phyloP scores from a whole-genome alignment of 2,797 vertebrate species.

The Meriones psammophilus region DNA sequence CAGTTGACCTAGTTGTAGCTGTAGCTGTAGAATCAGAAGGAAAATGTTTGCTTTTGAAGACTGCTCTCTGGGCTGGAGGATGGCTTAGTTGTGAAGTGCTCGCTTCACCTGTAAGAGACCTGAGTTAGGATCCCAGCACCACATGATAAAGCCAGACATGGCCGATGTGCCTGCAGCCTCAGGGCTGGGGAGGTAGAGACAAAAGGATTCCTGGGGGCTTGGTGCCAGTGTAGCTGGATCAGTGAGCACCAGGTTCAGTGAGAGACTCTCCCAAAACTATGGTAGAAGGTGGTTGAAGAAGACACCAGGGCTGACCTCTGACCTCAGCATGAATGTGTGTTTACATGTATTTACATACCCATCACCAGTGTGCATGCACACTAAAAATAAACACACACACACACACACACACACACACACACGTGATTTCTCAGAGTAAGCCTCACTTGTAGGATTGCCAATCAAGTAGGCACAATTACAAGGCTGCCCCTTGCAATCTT shows the following conservation, averaged over 20 bases:
- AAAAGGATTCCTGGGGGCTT: neutral
- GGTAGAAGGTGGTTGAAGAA: neutral
- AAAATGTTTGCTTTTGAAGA: neutral
- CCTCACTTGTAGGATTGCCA: neutral
- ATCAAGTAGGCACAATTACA: neutral
- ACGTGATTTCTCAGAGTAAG: neutral
- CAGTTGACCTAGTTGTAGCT: neutral
- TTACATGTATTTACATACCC: neutral
- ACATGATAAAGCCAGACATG: neutral
- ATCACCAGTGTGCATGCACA: neutral
- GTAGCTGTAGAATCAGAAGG: conserved; percentile 3
- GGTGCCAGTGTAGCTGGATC: no score
- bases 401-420: neutral
- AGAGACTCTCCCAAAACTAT: neutral
- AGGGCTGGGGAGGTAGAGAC: no score
- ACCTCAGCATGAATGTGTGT: neutral
- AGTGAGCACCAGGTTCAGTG: neutral
- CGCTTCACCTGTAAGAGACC: neutral
- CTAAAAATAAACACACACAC: neutral
- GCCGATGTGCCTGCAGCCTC: neutral
- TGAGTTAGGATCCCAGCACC: neutral
- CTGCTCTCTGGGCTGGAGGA: no score
- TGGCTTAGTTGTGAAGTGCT: neutral
- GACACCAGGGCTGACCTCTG: neutral
- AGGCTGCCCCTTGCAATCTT: neutral